Percentiles rank a stretch among this genome's conserved stretches.
Evolutionary conservation across 2,888 invertebrate species (phyloP).

Genomic region (Agrotis exclamationis): DNA sequence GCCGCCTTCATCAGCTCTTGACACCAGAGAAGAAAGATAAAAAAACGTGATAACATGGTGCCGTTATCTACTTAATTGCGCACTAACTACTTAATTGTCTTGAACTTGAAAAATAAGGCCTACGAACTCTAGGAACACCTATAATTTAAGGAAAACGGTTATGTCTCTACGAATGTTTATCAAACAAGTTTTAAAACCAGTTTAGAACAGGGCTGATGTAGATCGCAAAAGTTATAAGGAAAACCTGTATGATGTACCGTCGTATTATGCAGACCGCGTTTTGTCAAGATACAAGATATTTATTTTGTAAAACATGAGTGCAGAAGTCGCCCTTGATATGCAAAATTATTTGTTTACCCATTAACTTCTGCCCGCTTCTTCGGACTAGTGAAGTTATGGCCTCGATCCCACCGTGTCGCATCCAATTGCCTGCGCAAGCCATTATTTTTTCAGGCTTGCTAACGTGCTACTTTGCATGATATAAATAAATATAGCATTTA

Average conservation of each 20-base stretch:
- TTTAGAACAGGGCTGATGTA: background rate
- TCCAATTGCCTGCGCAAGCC: no score
- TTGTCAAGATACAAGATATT: no score
- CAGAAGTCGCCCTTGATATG: constrained; percentile 5
- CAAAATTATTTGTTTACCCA: constrained; percentile 2
- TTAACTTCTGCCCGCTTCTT: no score
- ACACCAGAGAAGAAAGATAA: no score
- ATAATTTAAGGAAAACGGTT: constrained; percentile 6
- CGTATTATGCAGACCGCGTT: constrained; percentile 29
- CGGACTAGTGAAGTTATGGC: no score
- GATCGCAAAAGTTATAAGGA: constrained; percentile 13
- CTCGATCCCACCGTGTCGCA: no score
- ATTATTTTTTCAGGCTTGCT: no score
- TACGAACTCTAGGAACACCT: constrained; percentile 6
- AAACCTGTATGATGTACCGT: constrained; percentile 32
- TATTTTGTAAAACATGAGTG: no score
- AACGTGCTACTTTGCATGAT: no score
- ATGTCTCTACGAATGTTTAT: background rate
- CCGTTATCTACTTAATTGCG: background rate
- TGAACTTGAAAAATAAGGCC: constrained; percentile 17
- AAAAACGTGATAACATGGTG: background rate
- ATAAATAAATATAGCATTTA: no score
- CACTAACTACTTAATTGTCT: background rate
- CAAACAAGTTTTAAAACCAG: constrained; percentile 29
- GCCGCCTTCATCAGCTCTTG: no score